Evolutionary conservation across 2,113 vertebrate genomes (phyloP).

Genomic region (Procavia capensis): DNA sequence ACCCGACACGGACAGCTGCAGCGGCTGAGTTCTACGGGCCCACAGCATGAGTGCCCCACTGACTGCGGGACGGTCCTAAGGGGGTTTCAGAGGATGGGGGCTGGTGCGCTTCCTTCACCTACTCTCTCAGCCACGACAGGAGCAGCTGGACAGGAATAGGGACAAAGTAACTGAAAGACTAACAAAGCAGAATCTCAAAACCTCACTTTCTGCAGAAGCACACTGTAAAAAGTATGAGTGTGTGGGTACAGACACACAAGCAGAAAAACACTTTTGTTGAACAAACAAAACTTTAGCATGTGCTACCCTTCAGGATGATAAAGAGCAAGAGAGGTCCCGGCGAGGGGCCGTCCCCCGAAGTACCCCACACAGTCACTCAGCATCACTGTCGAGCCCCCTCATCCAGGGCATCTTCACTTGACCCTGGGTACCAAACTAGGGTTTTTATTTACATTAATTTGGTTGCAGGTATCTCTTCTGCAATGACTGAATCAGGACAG

Average conservation of each 20-base stretch:
- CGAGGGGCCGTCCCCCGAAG: not conserved
- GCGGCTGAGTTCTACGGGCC: not conserved
- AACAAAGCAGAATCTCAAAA: not conserved
- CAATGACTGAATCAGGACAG: not conserved
- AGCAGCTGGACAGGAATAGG: not conserved
- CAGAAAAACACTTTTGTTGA: constrained; percentile 1
- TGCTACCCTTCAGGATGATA: not conserved
- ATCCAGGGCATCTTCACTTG: not conserved
- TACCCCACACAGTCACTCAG: not conserved
- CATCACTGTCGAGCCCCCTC: not conserved
- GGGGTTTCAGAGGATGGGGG: too few relatives aligned
- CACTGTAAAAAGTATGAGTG: not conserved
- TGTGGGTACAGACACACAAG: not conserved
- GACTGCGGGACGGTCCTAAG: not conserved
- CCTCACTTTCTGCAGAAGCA: not conserved
- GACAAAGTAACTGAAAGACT: not conserved
- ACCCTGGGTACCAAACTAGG: not conserved
- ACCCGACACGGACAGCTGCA: not conserved
- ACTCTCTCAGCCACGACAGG: not conserved
- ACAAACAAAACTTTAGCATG: not conserved
- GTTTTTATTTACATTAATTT: not conserved
- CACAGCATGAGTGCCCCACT: not conserved
- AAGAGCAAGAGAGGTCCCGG: not conserved
- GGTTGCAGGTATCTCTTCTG: not conserved
- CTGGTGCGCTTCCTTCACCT: not conserved